Evolutionary conservation across 37 sponge, comb jelly and placozoan genomes (phyloP).

Genomic region (Petrosia ficiformis): DNA sequence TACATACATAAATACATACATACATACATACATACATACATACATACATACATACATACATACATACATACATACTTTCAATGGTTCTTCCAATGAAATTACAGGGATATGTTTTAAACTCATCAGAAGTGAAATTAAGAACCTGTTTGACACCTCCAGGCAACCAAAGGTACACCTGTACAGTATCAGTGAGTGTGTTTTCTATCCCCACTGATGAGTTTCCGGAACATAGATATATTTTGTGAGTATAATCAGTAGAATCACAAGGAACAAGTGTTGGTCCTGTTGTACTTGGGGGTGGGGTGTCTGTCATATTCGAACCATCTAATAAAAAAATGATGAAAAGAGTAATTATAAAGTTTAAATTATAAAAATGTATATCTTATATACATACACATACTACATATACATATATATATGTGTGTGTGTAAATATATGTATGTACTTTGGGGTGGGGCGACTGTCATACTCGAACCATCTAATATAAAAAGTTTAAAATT

Average conservation of each 20-base stretch:
- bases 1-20: no score
- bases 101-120: background rate
- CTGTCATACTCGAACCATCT: no score
- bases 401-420: no score
- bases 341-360: background rate
- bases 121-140: background rate
- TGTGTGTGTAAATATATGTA: no score
- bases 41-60: no score
- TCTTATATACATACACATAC: no score
- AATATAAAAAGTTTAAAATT: no score
- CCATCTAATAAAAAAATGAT: background rate
- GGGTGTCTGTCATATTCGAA: background rate
- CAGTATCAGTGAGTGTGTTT: background rate
- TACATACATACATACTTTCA: no score
- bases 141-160: background rate
- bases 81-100: no score
- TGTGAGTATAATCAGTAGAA: conserved; percentile 16
- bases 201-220: conserved; percentile 31
- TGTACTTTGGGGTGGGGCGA: no score
- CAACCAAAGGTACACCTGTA: conserved; percentile 35
- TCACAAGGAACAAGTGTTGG: conserved; percentile 25
- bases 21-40: no score
- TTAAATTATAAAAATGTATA: no score
- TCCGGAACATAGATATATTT: conserved; percentile 11
- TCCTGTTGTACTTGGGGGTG: background rate